Conservation (phyloP, 1,140 invertebrate genomes). For the Drosophila pseudoananassae region DNA sequence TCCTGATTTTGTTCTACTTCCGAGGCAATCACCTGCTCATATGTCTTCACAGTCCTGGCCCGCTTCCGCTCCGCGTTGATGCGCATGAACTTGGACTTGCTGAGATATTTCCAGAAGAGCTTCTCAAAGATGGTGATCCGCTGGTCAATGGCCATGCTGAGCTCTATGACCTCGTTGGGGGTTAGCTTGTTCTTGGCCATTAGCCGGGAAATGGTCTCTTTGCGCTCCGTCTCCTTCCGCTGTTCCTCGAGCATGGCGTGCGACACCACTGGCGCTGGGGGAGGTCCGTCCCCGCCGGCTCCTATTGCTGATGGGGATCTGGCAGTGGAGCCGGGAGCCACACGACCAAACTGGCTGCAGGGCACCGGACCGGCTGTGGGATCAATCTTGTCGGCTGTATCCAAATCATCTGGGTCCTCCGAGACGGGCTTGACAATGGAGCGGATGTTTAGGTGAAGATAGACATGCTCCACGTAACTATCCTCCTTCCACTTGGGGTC, state of each 20-base stretch:
- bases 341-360: slow-evolving; percentile 25
- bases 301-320: background rate
- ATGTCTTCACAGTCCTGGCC: slow-evolving; percentile 50
- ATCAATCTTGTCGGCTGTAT: slow-evolving; percentile 2
- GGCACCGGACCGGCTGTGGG: slow-evolving; percentile 22
- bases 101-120: slow-evolving; percentile 78
- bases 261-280: background rate
- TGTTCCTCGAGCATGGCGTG: slow-evolving; percentile 2
- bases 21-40: slow-evolving; percentile 37
- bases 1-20: slow-evolving; percentile 6
- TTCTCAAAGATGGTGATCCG: slow-evolving; percentile 78
- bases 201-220: slow-evolving; percentile 42
- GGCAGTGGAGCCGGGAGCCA: background rate
- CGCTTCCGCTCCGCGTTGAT: slow-evolving; percentile 41
- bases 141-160: slow-evolving; percentile 73
- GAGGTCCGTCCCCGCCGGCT: slow-evolving; percentile 17
- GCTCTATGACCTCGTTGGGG: slow-evolving; percentile 65
- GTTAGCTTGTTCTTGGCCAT: slow-evolving; percentile 47
- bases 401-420: background rate
- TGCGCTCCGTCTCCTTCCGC: slow-evolving; percentile 34
- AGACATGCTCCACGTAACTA: slow-evolving; percentile 73
- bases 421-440: slow-evolving; percentile 6
- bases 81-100: slow-evolving; percentile 75
- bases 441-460: slow-evolving; percentile 68
- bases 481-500: slow-evolving; percentile 78